phyloP scores from a whole-genome alignment of 2,888 invertebrate species.

The Quadroppia sp. region DNA sequence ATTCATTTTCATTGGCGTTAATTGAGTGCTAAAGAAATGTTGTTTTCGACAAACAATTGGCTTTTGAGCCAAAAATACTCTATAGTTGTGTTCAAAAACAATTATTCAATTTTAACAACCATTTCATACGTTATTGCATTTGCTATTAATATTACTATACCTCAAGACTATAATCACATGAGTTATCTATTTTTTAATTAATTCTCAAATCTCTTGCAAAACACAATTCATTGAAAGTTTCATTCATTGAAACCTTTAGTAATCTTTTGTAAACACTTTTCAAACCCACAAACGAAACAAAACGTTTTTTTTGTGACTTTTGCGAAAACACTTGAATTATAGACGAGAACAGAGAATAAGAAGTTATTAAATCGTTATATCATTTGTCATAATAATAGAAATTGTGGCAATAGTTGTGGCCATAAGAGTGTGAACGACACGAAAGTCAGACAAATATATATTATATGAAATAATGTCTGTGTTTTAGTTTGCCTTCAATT shows the following conservation, averaged over 20 bases:
- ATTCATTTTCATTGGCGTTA: conserved; percentile 28
- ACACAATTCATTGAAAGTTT: too few species aligned
- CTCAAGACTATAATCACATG: too few species aligned
- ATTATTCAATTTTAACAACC: not conserved
- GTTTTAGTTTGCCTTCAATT: conserved; percentile 8
- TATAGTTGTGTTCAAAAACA: not conserved
- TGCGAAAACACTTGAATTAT: not conserved
- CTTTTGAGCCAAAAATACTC: not conserved
- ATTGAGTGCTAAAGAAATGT: conserved; percentile 33
- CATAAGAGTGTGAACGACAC: conserved; percentile 14
- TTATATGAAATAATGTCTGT: conserved; percentile 19
- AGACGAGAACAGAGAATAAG: not conserved
- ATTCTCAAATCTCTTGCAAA: too few species aligned
- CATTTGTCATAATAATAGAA: conserved; percentile 31
- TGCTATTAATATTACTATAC: too few species aligned
- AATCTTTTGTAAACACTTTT: not conserved
- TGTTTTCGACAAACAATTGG: not conserved
- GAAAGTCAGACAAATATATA: not conserved
- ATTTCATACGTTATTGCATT: too few species aligned
- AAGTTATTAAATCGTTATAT: conserved; percentile 15
- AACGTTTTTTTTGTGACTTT: not conserved
- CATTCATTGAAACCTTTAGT: too few species aligned
- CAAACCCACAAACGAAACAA: not conserved
- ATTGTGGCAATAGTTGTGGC: conserved; percentile 19
- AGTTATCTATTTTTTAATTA: too few species aligned